Base-by-base conservation (phyloP, 2,888 invertebrate species). In the Ophion costatus region DNA sequence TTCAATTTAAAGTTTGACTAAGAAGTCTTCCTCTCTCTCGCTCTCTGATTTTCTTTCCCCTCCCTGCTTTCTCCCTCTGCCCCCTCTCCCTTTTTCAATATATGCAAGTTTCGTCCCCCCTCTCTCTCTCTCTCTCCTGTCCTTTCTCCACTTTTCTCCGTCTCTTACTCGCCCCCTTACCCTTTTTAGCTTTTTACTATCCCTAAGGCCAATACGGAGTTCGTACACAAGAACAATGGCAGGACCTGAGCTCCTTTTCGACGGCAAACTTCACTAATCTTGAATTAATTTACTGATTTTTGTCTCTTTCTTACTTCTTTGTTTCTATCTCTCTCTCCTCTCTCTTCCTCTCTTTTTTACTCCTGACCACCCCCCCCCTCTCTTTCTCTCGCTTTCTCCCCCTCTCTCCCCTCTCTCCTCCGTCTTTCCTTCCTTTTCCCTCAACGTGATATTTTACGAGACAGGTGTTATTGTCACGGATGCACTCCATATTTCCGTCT, bases 1-100 rank as follows among this genome's bases (percentile, higher is more conserved):
- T 84, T 84, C 82, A 84, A 84, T 84, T 84, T 79, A 84, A 84
- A 84, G 84, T 84, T 84, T 20, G 57, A 63, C 66, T 24, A 71
- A 75, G 70, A 66, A 57, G 63, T 70, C 59, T 38, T 42, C 33
- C 10, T 56, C 20, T 20, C 70, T 63, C 4, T 38, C 24, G 51
- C 38, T 38, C 38, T 42, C 70, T 76, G 56, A 42, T 14, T 57
- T 22, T 45, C 74, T 80, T 64, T 45, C 33, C 42, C 17, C 6
- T 24, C 38, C 45, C 29, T 20, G 22, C 24, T n/a, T 63, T 45
- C 22, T 66, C 45, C 17, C 56, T 33, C 76, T 59, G 45, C 70
- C 66, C 63, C 33, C 20, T 57, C 24, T 45, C 74, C 33, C 42
- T 59, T n/a, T 67, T 38, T 42, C 42, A 4, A 6, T 17, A 57